Evolutionary conservation across 2,888 invertebrate species (phyloP).

Genomic region (Ypsolopha sequella): DNA sequence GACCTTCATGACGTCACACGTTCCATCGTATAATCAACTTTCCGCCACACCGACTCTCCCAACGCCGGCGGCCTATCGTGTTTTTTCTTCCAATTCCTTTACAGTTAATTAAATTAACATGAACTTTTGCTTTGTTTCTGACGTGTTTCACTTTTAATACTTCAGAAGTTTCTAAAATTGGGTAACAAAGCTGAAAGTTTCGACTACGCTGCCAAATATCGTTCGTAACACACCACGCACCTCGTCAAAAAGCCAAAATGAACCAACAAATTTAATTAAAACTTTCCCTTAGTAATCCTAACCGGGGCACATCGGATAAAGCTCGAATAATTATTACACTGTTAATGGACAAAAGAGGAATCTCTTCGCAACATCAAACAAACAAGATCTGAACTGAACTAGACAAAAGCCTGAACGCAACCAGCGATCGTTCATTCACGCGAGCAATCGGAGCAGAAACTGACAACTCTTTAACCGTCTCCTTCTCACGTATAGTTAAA

Average conservation of each 20-base stretch:
- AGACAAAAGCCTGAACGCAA: constrained; percentile 52
- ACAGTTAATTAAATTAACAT: neutral
- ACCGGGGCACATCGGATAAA: constrained; percentile 51
- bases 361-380: constrained; percentile 47
- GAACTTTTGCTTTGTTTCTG: neutral
- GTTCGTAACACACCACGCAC: constrained; percentile 36
- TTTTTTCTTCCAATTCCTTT: neutral
- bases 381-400: constrained; percentile 50
- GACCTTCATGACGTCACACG: constrained; percentile 12
- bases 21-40: constrained; percentile 14
- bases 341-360: constrained; percentile 49
- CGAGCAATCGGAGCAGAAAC: constrained; percentile 32
- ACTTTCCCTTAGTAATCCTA: constrained; percentile 52
- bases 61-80: neutral
- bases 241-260: constrained; percentile 55
- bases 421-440: constrained; percentile 56
- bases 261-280: constrained; percentile 62
- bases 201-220: constrained; percentile 34
- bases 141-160: constrained; percentile 1
- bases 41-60: constrained; percentile 16
- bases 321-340: constrained; percentile 60
- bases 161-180: constrained; percentile 7
- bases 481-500: constrained; percentile 35
- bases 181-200: constrained; percentile 7
- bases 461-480: constrained; percentile 42